These are phyloP conservation scores for Gymnodraco acuticeps DNA, from an alignment of 2,797 vertebrate species.

Conservation along the genomic window DNA sequence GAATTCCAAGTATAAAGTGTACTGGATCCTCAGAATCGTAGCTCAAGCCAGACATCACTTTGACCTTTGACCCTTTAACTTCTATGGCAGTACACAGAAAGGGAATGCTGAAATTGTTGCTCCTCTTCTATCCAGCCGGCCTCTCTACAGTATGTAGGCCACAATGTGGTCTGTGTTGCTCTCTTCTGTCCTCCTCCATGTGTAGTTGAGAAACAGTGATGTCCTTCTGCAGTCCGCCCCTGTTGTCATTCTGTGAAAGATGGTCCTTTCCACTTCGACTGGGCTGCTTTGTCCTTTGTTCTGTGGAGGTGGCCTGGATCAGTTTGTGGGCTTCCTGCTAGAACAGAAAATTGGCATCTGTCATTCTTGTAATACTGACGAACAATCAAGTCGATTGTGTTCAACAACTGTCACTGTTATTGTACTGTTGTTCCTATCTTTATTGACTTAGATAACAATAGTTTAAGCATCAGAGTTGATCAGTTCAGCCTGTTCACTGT, in stretches of 20 bases:
- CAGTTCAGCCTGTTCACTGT: neutral
- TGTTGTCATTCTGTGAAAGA: conserved; percentile 61
- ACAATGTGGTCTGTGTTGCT: conserved; percentile 33
- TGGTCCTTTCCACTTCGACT: conserved; percentile 62
- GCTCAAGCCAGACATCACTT: neutral
- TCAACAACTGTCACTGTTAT: neutral
- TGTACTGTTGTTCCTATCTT: neutral
- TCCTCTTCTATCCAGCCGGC: conserved; percentile 26
- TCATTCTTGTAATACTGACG: neutral
- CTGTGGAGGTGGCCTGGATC: conserved; percentile 59
- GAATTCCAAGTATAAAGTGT: too few relatives aligned
- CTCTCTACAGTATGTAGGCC: conserved; percentile 52
- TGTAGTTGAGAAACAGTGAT: conserved; percentile 60
- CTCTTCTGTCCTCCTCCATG: conserved; percentile 43
- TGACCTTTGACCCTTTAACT: conserved; percentile 54
- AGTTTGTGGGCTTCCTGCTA: conserved; percentile 33
- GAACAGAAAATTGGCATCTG: conserved; percentile 28
- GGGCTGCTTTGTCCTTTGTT: conserved; percentile 65
- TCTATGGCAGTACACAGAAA: conserved; percentile 6
- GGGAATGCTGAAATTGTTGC: conserved; percentile 36
- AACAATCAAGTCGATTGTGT: conserved; percentile 36
- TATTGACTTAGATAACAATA: neutral
- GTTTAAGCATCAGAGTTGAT: neutral
- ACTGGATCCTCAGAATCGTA: neutral
- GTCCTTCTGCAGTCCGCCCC: conserved; percentile 71